These are phyloP conservation scores for Orthosia gothica DNA, from an alignment of 2,888 invertebrate genomes.

Conservation along the genomic window DNA sequence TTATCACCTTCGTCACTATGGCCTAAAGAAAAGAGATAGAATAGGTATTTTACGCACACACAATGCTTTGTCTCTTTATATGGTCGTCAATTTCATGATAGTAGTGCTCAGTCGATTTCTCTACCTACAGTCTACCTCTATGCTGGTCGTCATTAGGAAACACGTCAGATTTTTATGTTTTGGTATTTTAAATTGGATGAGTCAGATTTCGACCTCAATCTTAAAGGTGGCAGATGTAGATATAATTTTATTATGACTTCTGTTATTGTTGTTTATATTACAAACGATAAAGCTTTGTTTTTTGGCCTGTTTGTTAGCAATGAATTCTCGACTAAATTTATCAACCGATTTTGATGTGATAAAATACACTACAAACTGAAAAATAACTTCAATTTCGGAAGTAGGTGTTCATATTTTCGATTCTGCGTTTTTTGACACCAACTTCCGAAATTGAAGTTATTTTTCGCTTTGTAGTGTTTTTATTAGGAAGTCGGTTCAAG, in stretches of 20 bases:
- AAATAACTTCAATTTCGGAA: too few species aligned
- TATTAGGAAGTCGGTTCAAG: too few species aligned
- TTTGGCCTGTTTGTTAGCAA: neutral
- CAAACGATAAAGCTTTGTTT: too few species aligned
- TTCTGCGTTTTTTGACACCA: too few species aligned
- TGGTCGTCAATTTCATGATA: neutral
- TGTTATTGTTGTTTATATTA: neutral
- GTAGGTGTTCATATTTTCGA: too few species aligned
- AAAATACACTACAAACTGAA: too few species aligned
- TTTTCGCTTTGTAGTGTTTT: too few species aligned
- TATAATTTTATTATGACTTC: neutral
- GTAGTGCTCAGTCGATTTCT: neutral
- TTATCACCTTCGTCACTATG: neutral
- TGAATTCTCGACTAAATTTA: too few species aligned
- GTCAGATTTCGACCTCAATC: constrained; percentile 22
- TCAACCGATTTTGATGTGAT: too few species aligned
- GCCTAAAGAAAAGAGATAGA: neutral
- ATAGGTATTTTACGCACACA: neutral
- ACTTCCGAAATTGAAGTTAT: too few species aligned
- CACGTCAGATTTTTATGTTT: constrained; percentile 21
- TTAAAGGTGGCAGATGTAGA: neutral
- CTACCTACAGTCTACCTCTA: neutral
- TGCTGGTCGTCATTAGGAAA: neutral
- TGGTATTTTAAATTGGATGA: constrained; percentile 18
- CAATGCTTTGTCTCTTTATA: neutral